Percentiles rank a stretch among this genome's conserved stretches.
Conservation (phyloP, 2,797 vertebrate genomes). For the Emydoidea blandingii region DNA sequence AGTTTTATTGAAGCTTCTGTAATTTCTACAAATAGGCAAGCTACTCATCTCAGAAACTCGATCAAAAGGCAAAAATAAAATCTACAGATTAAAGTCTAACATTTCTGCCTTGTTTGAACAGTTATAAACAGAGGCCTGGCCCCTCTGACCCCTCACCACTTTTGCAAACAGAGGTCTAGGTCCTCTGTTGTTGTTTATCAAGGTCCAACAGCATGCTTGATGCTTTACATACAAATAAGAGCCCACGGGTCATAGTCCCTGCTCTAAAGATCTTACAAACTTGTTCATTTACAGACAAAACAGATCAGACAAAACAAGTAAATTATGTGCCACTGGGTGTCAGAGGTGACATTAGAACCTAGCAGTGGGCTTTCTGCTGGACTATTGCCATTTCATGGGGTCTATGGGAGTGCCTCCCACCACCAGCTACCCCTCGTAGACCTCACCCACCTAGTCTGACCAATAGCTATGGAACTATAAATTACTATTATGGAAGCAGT, state of each 20-base stretch:
- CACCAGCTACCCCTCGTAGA: background rate
- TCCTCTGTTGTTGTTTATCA: background rate
- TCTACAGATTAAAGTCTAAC: background rate
- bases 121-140: background rate
- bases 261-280: background rate
- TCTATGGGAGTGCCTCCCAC: background rate
- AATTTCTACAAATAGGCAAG: background rate
- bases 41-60: background rate
- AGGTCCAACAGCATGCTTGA: background rate
- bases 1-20: background rate
- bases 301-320: background rate
- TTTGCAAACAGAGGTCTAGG: background rate
- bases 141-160: background rate
- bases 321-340: background rate
- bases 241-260: background rate
- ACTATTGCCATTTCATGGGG: background rate
- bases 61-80: background rate
- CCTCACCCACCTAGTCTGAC: background rate
- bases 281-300: background rate
- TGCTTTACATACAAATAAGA: background rate
- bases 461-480: background rate
- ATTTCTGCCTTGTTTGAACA: background rate
- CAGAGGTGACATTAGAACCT: background rate
- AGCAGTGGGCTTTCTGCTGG: background rate
- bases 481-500: background rate